These are phyloP conservation scores for Drosophila silvestris DNA, from an alignment of 2,888 invertebrate genomes.

Conservation along the genomic window DNA sequence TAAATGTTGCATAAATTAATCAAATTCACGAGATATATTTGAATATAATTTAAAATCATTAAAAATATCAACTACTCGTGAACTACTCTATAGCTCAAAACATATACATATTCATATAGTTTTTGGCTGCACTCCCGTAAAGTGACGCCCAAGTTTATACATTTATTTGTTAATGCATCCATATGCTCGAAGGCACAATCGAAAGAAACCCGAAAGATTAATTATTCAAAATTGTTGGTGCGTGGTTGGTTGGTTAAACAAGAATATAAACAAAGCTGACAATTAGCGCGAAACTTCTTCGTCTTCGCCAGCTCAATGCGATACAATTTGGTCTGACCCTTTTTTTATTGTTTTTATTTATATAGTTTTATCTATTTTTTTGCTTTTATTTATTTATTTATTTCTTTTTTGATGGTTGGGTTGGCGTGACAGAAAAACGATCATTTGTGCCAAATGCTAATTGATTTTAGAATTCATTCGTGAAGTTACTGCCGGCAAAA, in stretches of 20 bases:
- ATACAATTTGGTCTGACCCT: slow-evolving; percentile 39
- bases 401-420: slow-evolving; percentile 52
- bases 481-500: slow-evolving; percentile 48
- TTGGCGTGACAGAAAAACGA: slow-evolving; percentile 81
- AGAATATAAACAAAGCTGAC: slow-evolving; percentile 44
- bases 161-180: background rate
- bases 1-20: background rate
- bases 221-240: slow-evolving; percentile 16
- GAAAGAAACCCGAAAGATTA: background rate
- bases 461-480: slow-evolving; percentile 84
- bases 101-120: background rate
- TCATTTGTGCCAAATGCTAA: slow-evolving; percentile 83
- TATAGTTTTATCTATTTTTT: slow-evolving; percentile 19
- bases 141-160: background rate
- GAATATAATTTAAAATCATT: background rate
- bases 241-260: slow-evolving; percentile 8
- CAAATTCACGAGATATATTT: background rate
- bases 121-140: background rate
- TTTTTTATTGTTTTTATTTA: slow-evolving; percentile 17
- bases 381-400: slow-evolving; percentile 43
- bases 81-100: background rate
- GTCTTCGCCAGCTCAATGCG: slow-evolving; percentile 19
- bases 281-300: slow-evolving; percentile 45
- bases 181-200: background rate
- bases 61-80: background rate